phyloP scores from a whole-genome alignment of 2,113 vertebrate genomes.

The Gallinago jamesoni region DNA sequence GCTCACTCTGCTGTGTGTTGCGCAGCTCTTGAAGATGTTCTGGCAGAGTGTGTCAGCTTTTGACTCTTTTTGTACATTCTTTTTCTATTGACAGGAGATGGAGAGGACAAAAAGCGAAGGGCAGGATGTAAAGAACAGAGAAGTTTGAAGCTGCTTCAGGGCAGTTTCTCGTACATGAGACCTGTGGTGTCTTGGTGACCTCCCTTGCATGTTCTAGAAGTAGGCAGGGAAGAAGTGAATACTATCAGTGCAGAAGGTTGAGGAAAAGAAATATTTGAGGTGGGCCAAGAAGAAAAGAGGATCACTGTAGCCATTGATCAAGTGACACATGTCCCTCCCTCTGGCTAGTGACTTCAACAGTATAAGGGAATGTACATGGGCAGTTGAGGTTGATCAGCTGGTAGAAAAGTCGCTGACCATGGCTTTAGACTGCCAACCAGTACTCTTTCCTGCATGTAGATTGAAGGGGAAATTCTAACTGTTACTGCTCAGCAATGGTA shows the following conservation, averaged over 20 bases:
- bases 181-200: background rate
- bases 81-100: background rate
- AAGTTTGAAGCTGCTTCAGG: background rate
- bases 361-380: background rate
- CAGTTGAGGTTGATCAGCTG: background rate
- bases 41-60: background rate
- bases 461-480: background rate
- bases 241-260: background rate
- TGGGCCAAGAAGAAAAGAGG: accelerated
- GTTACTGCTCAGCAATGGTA: background rate
- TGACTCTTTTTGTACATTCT: background rate
- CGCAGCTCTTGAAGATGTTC: background rate
- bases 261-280: background rate
- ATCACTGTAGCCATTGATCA: background rate
- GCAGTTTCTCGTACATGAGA: background rate
- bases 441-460: background rate
- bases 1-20: background rate
- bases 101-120: background rate
- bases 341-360: background rate
- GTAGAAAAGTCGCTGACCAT: background rate
- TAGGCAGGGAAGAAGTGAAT: background rate
- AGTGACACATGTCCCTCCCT: background rate
- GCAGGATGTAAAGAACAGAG: background rate
- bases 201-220: background rate
- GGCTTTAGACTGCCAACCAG: background rate